Percentiles rank a stretch among this genome's conserved stretches.
phyloP scores from a whole-genome alignment of 2,797 vertebrate genomes.

The Poecile montanus region DNA sequence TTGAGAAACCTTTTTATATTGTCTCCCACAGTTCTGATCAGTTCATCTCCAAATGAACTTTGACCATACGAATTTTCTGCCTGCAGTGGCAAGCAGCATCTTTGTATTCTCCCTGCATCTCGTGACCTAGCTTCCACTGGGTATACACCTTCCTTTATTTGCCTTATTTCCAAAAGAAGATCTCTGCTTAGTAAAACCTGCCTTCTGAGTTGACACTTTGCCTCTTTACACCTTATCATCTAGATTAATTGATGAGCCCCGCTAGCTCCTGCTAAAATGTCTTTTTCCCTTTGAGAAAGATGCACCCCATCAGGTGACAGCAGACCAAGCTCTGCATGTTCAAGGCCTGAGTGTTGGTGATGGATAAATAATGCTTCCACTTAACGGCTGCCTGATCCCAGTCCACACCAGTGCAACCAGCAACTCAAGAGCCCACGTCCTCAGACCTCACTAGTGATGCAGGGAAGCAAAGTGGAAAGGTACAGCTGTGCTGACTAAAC shows the following conservation, averaged over 20 bases:
- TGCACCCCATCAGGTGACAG: too few relatives aligned
- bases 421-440: background rate
- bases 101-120: background rate
- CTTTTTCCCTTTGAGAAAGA: background rate
- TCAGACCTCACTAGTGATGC: background rate
- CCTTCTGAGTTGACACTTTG: background rate
- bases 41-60: background rate
- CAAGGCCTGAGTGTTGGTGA: background rate
- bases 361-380: background rate
- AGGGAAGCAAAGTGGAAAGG: background rate
- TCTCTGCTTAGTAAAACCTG: background rate
- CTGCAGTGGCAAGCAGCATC: background rate
- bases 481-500: background rate
- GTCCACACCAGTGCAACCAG: background rate
- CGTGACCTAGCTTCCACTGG: background rate
- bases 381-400: background rate
- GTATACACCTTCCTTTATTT: background rate
- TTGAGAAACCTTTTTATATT: background rate
- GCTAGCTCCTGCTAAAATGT: background rate
- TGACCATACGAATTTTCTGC: background rate
- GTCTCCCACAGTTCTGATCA: background rate
- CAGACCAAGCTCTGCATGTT: background rate
- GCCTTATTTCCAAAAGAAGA: background rate
- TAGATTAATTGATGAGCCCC: background rate
- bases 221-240: background rate